Conservation (phyloP, 2,797 vertebrate genomes). For the Tokudaia muenninki region DNA sequence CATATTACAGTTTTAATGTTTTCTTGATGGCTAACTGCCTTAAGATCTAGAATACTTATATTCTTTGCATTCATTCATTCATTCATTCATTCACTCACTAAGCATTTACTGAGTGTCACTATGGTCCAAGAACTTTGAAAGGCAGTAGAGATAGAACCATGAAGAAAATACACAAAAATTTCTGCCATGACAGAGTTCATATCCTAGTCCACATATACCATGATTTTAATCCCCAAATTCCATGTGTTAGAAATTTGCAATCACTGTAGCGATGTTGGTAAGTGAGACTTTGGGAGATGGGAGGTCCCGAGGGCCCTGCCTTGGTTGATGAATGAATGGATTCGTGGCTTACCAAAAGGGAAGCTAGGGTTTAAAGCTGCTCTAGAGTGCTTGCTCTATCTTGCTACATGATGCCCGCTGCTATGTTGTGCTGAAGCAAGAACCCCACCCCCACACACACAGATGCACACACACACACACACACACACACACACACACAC, state of each 20-base stretch:
- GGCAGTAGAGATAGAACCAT: background rate
- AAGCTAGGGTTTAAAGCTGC: background rate
- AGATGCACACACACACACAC: no score
- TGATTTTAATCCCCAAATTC: background rate
- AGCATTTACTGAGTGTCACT: background rate
- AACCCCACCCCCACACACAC: no score
- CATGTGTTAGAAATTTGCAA: background rate
- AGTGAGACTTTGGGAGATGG: background rate
- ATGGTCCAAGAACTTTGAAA: background rate
- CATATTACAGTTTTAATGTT: background rate
- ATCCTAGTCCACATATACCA: background rate
- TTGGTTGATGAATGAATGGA: background rate
- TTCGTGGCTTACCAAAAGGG: background rate
- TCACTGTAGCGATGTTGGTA: background rate
- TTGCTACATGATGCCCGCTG: background rate
- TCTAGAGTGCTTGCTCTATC: background rate
- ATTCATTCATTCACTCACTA: background rate
- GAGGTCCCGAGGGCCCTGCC: background rate
- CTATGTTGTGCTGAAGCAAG: background rate
- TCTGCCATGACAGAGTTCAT: background rate
- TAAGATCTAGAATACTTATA: background rate
- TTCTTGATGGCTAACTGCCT: conserved; percentile 43
- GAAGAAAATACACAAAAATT: background rate
- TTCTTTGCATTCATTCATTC: background rate
- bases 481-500: background rate